Base-by-base conservation (phyloP, 2,113 vertebrate species). In the Lutjanus erythropterus region DNA sequence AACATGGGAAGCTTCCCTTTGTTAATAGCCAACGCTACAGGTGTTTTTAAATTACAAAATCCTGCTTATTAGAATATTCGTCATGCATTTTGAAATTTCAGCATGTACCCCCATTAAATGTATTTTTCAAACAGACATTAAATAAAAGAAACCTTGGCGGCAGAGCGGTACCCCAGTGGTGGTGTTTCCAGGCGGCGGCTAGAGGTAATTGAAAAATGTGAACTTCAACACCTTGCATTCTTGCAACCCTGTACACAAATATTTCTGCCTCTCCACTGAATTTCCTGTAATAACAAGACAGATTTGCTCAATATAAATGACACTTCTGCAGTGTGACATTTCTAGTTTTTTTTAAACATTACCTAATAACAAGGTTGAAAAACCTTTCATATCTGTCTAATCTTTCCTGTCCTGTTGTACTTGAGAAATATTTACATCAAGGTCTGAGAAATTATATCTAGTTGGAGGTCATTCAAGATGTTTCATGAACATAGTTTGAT, bases 131-230 rank as follows among this genome's bases (percentile, higher is more conserved):
- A 67, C 25, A 60, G 49, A 53, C 49, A 27, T 64, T 56, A 62
- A 71, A 75, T 67, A n/a, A 56, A 81, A 76, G 44, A 61, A 81
- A 75, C 42, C 44, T 66, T 46, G 46, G 55, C 42, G n/a, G n/a
- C 53, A 74, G 46, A 42, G 72, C 55, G 19, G 25, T 21, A 37
- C 8, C 56, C 44, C 35, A 9, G 58, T 52, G 55, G 25, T 46
- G 7, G 46, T 5, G 21, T 53, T 74, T 75, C 42, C 71, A 84
- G 71, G 47, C 68, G 81, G 68, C 71, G n/a, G 78, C 4, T 0
- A 71, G 58, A 76, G 64, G 41, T 80, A 73, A 86, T 75, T 82
- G 80, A 79, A 88, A 87, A 81, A 75, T 65, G 18, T 78, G 78
- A 70, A 82, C 64, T 67, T 78, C 59, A 37, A 58, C 55, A 47